A percentile compares a stretch with the other conserved stretches of the same genome.
These are phyloP conservation scores for Dicentrarchus labrax DNA, from an alignment of 2,113 vertebrate genomes.

Conservation along the genomic window DNA sequence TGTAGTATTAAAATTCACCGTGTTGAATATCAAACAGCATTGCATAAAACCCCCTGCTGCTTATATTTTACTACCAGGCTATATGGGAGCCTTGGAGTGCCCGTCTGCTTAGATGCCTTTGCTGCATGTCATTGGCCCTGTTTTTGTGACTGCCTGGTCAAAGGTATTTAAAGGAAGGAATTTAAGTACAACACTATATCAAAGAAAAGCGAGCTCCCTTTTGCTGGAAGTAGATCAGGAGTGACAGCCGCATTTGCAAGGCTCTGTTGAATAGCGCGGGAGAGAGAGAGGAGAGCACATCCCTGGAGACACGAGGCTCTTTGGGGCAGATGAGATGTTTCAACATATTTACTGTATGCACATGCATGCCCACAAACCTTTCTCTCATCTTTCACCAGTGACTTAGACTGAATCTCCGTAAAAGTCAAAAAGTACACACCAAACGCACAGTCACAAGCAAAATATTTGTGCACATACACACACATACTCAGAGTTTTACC, in stretches of 20 bases:
- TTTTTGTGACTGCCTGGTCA: slow-evolving; percentile 41
- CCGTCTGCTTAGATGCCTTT: neutral
- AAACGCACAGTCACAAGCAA: neutral
- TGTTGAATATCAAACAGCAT: slow-evolving; percentile 51
- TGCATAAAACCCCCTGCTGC: slow-evolving; percentile 35
- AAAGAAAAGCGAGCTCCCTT: slow-evolving; percentile 35
- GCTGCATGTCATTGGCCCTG: slow-evolving; percentile 36
- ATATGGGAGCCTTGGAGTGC: neutral
- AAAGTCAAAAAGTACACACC: slow-evolving; percentile 6
- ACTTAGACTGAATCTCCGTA: slow-evolving; percentile 10
- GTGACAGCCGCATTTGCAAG: slow-evolving; percentile 71
- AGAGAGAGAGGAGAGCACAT: slow-evolving; percentile 32
- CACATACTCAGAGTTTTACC: slow-evolving; percentile 4
- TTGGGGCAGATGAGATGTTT: slow-evolving; percentile 55
- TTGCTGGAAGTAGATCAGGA: slow-evolving; percentile 60
- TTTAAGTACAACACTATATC: slow-evolving; percentile 47
- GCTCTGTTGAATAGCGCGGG: slow-evolving; percentile 36
- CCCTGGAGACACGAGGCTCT: slow-evolving; percentile 52
- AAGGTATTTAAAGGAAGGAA: slow-evolving; percentile 48
- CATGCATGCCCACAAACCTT: slow-evolving; percentile 17
- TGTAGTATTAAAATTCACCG: slow-evolving; percentile 41
- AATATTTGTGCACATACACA: neutral
- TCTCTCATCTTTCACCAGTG: slow-evolving; percentile 25
- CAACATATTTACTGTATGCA: slow-evolving; percentile 42
- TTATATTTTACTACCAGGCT: slow-evolving; percentile 20